Percentiles rank a stretch among this genome's conserved stretches.
phyloP scores from a whole-genome alignment of 1,140 invertebrate genomes.

The Megalopta genalis region DNA sequence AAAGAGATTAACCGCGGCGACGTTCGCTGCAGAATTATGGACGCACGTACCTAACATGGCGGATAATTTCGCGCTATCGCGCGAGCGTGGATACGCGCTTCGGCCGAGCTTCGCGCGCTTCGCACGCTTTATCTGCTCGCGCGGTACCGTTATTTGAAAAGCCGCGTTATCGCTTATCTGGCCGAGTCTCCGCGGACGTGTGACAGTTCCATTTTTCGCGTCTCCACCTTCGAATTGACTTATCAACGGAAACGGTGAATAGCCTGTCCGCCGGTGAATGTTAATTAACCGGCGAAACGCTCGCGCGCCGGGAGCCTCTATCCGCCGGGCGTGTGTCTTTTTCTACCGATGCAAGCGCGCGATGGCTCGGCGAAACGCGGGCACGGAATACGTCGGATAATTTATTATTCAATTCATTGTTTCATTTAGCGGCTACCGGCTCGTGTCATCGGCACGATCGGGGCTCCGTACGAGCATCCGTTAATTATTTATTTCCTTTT shows the following conservation, averaged over 20 bases:
- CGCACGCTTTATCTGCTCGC: conserved; percentile 18
- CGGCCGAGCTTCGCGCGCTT: background rate
- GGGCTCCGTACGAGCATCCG: too few relatives aligned
- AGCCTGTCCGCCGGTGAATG: conserved; percentile 18
- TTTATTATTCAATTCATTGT: too few relatives aligned
- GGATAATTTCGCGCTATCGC: background rate
- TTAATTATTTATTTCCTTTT: too few relatives aligned
- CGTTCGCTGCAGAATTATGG: background rate
- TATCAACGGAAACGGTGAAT: conserved; percentile 46
- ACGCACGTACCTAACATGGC: background rate
- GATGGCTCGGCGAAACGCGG: background rate
- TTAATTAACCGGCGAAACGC: background rate
- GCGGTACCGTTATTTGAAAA: conserved; percentile 54
- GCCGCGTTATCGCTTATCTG: conserved; percentile 54
- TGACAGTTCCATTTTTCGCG: conserved; percentile 37
- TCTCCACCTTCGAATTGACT: conserved; percentile 45
- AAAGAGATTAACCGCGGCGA: too few relatives aligned
- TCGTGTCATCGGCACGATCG: too few relatives aligned
- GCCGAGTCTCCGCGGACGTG: conserved; percentile 44
- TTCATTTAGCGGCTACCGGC: too few relatives aligned
- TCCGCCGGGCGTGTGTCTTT: too few relatives aligned
- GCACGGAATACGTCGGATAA: too few relatives aligned
- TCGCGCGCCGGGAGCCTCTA: background rate
- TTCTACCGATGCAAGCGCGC: background rate
- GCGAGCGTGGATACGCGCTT: conserved; percentile 9